Conservation (phyloP, 2,113 vertebrate species). For the Paracanthobrama guichenoti region DNA sequence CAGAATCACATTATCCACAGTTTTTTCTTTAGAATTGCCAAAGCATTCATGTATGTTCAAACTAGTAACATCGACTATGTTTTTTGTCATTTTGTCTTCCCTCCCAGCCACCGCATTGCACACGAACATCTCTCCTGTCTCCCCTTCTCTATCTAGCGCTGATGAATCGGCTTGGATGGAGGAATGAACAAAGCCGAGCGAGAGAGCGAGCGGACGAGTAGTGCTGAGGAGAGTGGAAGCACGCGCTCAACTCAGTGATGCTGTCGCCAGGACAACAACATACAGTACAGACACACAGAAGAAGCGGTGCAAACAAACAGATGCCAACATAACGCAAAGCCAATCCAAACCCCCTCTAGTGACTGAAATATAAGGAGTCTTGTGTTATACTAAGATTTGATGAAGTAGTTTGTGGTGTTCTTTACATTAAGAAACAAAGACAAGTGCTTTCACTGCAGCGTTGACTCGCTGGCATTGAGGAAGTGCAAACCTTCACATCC, state of each 20-base stretch:
- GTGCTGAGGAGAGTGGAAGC: slow-evolving; percentile 52
- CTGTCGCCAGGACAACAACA: slow-evolving; percentile 74
- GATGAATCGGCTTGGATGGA: slow-evolving; percentile 68
- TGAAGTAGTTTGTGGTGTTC: slow-evolving; percentile 28
- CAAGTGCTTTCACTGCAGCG: slow-evolving; percentile 16
- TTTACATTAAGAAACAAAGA: slow-evolving; percentile 31
- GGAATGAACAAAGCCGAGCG: slow-evolving; percentile 70
- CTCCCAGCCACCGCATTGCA: not conserved
- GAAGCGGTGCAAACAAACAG: slow-evolving; percentile 15
- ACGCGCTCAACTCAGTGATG: slow-evolving; percentile 68
- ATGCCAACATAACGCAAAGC: not conserved
- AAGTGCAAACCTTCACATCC: slow-evolving; percentile 16
- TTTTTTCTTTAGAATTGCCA: not conserved
- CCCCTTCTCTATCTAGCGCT: slow-evolving; percentile 54
- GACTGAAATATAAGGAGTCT: not conserved
- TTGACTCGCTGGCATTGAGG: not conserved
- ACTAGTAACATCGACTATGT: too few relatives aligned
- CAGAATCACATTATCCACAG: not conserved
- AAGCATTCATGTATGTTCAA: not conserved
- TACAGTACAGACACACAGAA: slow-evolving; percentile 16
- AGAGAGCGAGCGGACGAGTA: slow-evolving; percentile 50
- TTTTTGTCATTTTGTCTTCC: not conserved
- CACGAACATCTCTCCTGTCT: not conserved
- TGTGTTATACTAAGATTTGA: not conserved
- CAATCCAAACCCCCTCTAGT: not conserved